Conservation (phyloP, 2,113 vertebrate genomes). For the Stegostoma tigrinum region DNA sequence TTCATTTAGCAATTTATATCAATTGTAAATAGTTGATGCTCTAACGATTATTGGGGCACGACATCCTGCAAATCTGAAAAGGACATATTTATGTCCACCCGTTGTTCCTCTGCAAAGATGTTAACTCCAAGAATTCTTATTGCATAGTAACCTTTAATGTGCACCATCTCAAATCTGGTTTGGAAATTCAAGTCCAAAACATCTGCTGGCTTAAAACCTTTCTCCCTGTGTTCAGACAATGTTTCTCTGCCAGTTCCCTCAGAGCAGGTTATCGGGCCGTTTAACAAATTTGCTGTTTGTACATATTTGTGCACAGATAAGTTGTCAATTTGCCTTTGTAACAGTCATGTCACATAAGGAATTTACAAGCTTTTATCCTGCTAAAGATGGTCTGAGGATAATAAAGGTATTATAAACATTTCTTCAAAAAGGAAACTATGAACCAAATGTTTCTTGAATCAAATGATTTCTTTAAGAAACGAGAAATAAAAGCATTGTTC, state of each 20-base stretch:
- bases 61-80: too few species aligned
- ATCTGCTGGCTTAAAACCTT: not conserved
- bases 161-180: too few species aligned
- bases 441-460: too few species aligned
- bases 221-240: not conserved
- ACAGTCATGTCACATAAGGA: not conserved
- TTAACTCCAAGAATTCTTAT: too few species aligned
- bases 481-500: not conserved
- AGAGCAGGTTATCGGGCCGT: not conserved
- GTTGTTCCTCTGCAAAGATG: too few species aligned
- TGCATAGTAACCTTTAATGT: too few species aligned
- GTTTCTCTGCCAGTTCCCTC: not conserved
- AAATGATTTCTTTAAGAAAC: not conserved
- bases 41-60: too few species aligned
- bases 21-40: too few species aligned
- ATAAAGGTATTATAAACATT: not conserved
- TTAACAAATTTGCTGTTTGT: not conserved
- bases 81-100: too few species aligned
- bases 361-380: not conserved
- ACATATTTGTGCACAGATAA: not conserved
- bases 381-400: not conserved
- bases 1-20: too few species aligned
- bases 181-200: too few species aligned
- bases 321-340: not conserved
- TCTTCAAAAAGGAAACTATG: not conserved